Evolutionary conservation across 2,797 vertebrate genomes (phyloP), one percentile per base, ranked within the genome.

Genomic region (Xiphorhynchus erythropygius): DNA sequence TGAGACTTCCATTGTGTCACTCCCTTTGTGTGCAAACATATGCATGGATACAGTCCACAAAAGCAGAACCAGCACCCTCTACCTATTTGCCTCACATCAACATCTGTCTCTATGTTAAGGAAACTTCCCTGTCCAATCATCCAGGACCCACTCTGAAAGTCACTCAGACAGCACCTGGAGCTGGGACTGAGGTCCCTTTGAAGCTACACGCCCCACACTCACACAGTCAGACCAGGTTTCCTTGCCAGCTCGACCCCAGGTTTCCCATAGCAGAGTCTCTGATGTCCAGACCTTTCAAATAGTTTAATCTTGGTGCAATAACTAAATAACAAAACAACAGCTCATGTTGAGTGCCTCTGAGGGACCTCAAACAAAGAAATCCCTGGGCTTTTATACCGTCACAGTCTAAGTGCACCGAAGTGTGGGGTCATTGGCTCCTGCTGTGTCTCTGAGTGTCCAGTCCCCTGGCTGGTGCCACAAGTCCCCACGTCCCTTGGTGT

Each of bases 81-180:
- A 21, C 8, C 47, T 67, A 24, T 50, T 50, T 76, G 55, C 17
- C 22, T 52, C 33, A n/a, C 1, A 1, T n/a, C 44, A 64, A 18
- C 7, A 22, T 68, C 42, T 86, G 37, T 55, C 22, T 30, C 46
- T 22, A 0, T 15, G 17, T 46, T 74, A 33, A 59, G 39, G 32
- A 33, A 53, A 53, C 6, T 25, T 25, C 5, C 11, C 33, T 25
- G 53, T 46, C 24, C 0, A 0, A 22, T 33, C 30, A 46, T 27
- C n/a, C 30, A 25, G 25, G 60, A 74, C 33, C 46, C 69, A 41
- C 60, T 74, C 46, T 39, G 76, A 37, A 17, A 33, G 46, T 44
- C 44, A 30, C 2, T 0, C 19, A 30, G 28, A 18, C n/a, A 30
- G 21, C 25, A 60, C 30, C 15, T 64, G 30, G 41, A 64, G 62